These are phyloP conservation scores for Coregonus ussuriensis DNA, from an alignment of 2,797 vertebrate species.

Conservation along the genomic window DNA sequence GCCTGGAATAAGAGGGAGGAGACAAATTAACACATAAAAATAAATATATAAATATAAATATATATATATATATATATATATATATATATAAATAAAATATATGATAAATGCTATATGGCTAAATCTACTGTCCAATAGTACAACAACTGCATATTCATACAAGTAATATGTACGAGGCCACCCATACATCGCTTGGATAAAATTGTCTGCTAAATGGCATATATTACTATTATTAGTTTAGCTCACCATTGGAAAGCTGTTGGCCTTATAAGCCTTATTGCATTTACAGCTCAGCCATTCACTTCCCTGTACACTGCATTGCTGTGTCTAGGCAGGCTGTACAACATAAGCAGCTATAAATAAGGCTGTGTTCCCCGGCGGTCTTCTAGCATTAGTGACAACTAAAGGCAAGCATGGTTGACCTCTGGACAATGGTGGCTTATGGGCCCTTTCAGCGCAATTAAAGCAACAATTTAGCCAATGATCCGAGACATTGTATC, in stretches of 20 bases:
- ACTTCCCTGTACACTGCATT: slow-evolving; percentile 13
- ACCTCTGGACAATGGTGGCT: slow-evolving; percentile 60
- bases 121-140: background rate
- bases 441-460: slow-evolving; percentile 46
- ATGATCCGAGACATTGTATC: background rate
- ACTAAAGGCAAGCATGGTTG: slow-evolving; percentile 52
- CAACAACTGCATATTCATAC: background rate
- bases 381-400: slow-evolving; percentile 44
- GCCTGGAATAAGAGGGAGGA: slow-evolving; percentile 80
- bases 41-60: background rate
- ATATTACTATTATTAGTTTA: background rate
- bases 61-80: no score
- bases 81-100: no score
- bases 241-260: background rate
- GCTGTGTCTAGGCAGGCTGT: slow-evolving; percentile 55
- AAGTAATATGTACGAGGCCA: background rate
- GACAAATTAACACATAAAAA: slow-evolving; percentile 45
- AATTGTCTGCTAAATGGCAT: background rate
- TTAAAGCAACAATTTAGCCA: background rate
- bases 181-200: background rate
- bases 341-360: slow-evolving; percentile 69
- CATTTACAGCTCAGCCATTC: slow-evolving; percentile 4
- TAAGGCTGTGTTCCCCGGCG: slow-evolving; percentile 59
- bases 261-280: background rate
- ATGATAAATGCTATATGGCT: background rate